Evolutionary conservation across 2,888 invertebrate species (phyloP).

Genomic region (Laothoe populi): DNA sequence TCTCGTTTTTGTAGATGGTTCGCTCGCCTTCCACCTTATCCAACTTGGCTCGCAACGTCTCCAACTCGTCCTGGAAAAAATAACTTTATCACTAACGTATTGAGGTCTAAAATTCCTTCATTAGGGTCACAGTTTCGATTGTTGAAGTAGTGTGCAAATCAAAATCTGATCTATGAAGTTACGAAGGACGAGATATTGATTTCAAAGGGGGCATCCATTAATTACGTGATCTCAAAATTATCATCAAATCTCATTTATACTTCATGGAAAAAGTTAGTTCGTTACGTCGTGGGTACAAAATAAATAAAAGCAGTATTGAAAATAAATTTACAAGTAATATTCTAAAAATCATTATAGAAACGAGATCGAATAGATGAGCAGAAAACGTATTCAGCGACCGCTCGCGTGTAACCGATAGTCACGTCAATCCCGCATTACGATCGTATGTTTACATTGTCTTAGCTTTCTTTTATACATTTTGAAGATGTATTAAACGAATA

Average conservation of each 20-base stretch:
- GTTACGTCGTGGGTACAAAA: no score
- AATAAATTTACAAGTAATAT: no score
- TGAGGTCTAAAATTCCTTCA: background rate
- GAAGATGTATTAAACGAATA: no score
- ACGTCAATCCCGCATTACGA: background rate
- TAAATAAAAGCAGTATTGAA: no score
- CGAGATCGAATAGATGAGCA: background rate
- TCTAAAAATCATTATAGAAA: background rate
- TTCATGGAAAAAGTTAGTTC: no score
- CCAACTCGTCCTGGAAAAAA: constrained; percentile 91
- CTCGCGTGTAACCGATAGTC: constrained; percentile 7
- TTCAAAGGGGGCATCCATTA: no score
- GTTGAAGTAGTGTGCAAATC: no score
- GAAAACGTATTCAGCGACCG: background rate
- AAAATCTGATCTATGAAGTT: no score
- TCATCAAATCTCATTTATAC: no score
- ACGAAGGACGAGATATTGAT: no score
- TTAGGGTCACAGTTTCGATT: no score
- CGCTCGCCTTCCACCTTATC: constrained; percentile 95
- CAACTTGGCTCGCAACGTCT: constrained; percentile 90
- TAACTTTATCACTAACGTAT: constrained; percentile 32
- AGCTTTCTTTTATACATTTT: background rate
- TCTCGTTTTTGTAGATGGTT: constrained; percentile 93
- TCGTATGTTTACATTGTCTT: background rate
- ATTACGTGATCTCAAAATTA: no score